Percentiles rank a stretch among this genome's conserved stretches.
Evolutionary conservation across 2,888 invertebrate species (phyloP).

Genomic region (Drosophila lacicola): DNA sequence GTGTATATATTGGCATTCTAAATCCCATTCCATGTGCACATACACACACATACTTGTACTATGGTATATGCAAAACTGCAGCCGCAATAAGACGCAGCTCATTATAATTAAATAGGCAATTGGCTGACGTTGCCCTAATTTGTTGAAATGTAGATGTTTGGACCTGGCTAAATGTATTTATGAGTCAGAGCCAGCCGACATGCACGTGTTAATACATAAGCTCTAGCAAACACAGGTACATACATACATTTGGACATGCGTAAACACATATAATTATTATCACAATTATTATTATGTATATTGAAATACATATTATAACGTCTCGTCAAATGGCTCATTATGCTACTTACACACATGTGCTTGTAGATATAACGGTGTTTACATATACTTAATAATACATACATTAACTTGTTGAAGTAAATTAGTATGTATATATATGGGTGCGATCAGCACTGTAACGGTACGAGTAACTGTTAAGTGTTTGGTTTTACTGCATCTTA

Average conservation of each 20-base stretch:
- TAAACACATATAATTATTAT: slow-evolving; percentile 51
- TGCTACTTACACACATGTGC: slow-evolving; percentile 17
- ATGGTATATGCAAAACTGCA: slow-evolving; percentile 28
- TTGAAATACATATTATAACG: slow-evolving; percentile 68
- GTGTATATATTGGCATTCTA: slow-evolving; percentile 17
- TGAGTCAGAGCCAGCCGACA: slow-evolving; percentile 45
- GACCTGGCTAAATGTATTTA: slow-evolving; percentile 57
- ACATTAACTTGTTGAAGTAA: slow-evolving; percentile 11
- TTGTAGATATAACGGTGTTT: slow-evolving; percentile 14
- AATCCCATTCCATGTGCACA: slow-evolving; percentile 2
- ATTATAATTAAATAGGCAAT: slow-evolving; percentile 77
- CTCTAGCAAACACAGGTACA: slow-evolving; percentile 27
- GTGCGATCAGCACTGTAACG: neutral
- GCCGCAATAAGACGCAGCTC: slow-evolving; percentile 64
- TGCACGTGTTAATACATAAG: slow-evolving; percentile 18
- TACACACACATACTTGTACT: slow-evolving; percentile 9
- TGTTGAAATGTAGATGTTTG: slow-evolving; percentile 48
- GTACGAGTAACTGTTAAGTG: slow-evolving; percentile 25
- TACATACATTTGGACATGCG: slow-evolving; percentile 25
- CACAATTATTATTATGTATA: slow-evolving; percentile 41
- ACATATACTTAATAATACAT: slow-evolving; percentile 13
- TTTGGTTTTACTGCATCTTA: slow-evolving; percentile 50
- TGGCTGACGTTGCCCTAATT: slow-evolving; percentile 72
- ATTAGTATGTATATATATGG: slow-evolving; percentile 19
- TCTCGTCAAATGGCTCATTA: slow-evolving; percentile 61